Base-by-base conservation (phyloP, 2,797 vertebrate species). In the Sarcophilus harrisii region DNA sequence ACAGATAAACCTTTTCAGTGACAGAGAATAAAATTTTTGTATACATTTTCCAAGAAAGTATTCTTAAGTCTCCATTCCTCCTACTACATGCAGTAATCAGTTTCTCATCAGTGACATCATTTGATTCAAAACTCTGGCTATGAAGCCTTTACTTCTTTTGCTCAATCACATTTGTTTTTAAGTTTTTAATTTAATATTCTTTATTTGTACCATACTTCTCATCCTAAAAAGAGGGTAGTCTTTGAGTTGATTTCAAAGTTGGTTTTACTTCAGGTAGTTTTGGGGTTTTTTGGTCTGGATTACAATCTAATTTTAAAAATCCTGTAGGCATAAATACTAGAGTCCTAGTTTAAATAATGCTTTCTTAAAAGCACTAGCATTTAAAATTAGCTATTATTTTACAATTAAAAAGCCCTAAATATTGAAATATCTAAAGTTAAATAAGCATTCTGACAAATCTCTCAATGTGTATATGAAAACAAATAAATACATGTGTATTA, bases 371-470 rank as follows among this genome's bases (percentile, higher is more conserved):
- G 32, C 57, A 91, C 90, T 94, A 92, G 95, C 38, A 95, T 54
- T 95, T 95, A 95, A 96, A 93, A 59, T 95, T 96, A 28, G 91
- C 93, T 59, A 30, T 90, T 90, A 91, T 16, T 32, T 94, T 73
- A 92, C 45, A 73, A 93, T 55, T 55, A 91, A 73, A 95, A 94
- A 87, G 94, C 59, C 24, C 18, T 57, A 93, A 24, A 92, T 93
- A 90, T 92, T 49, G 92, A 95, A 95, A 90, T 2, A 57, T 73
- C 91, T 91, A 94, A 95, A 95, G 94, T 24, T 92, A 59, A 95
- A 94, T 94, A 97, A 93, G 54, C 3, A 55, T 0, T 81, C 3
- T 94, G 27, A 91, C 27, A 95, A 18, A 60, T 45, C 3, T 81
- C 16, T 73, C n/a, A 38, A 9, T 81, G 9, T 66, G 32, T 66